Evolutionary conservation across 1,140 invertebrate species (phyloP), one percentile per base, ranked within the genome.

Genomic region (Trichonephila clavata): DNA sequence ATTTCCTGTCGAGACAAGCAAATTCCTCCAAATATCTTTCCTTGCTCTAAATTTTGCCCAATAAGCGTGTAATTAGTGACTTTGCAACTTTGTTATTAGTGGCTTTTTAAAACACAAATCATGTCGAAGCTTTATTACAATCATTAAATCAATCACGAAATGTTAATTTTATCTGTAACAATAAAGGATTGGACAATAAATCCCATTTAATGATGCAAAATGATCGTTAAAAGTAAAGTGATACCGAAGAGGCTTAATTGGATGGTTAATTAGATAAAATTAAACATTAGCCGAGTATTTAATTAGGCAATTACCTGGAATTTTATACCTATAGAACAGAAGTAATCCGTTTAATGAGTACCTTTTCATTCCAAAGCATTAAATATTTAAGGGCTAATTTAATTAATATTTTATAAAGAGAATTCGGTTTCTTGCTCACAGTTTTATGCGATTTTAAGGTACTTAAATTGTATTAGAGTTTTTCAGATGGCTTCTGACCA

Each of bases 291-390:
- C 39, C 24, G 43, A 8, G 27, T 24, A 50, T 59, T 83, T 83
- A 83, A 83, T 59, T 83, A 27, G 81, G 81, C 24, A 83, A 83
- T 83, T 83, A 83, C 43, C 50, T 83, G 50, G 50, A 59, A 83
- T 83, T 83, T 83, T 83, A 83, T 83, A 83, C 81, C 39, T 24
- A 77, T 18, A 16, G 27, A 39, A 39, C 32, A 39, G 27, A 32
- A 27, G 71, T 77, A 77, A 77, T 77, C 32, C 71, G 18, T 77
- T 77, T 77, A 77, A 77, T 77, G 27, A 18, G 71, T 39, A 77
- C 27, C 16, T 39, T 7, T 39, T 77, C 18, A 32, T 32, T 6
- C 10, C 10, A 68, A 68, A 68, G 24, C 71, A 77, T 39, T 39
- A 32, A 77, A 77, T 77, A 77, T 77, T 77, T 32, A 39, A 32